phyloP scores from a whole-genome alignment of 2,888 invertebrate species.

The Cheilosia impressa region DNA sequence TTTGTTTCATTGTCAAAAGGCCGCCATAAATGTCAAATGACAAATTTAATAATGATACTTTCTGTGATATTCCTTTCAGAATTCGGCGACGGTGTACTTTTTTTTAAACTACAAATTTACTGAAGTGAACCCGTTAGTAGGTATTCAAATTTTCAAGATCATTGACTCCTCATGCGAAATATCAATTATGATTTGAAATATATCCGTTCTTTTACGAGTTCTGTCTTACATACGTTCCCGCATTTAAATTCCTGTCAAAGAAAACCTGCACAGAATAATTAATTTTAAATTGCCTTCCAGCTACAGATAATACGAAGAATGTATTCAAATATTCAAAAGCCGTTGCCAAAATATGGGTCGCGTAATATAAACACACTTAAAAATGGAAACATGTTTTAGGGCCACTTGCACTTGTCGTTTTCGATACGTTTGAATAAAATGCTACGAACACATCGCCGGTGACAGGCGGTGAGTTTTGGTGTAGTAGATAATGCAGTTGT shows the following conservation, averaged over 20 bases:
- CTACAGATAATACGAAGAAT: not conserved
- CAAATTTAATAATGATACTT: no score
- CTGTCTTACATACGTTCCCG: not conserved
- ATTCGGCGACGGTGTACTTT: fast-evolving
- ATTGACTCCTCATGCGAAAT: constrained; percentile 1
- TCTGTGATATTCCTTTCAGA: no score
- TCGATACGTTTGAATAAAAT: not conserved
- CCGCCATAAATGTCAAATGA: no score
- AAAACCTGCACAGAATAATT: constrained; percentile 24
- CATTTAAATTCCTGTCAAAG: constrained; percentile 16
- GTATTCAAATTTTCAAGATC: not conserved
- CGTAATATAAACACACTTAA: not conserved
- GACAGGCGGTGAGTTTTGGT: no score
- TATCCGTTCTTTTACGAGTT: not conserved
- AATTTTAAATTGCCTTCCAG: not conserved
- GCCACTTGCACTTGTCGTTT: not conserved
- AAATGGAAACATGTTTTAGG: not conserved
- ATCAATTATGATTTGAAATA: constrained; percentile 10
- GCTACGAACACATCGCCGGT: no score
- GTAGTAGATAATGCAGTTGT: no score
- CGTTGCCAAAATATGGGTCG: constrained; percentile 5
- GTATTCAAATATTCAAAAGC: constrained; percentile 1
- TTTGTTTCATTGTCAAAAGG: no score
- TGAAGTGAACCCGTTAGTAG: not conserved
- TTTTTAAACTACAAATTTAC: no score